Base-by-base conservation (phyloP, 2,797 vertebrate species). In the Brachyrhaphis roseni region DNA sequence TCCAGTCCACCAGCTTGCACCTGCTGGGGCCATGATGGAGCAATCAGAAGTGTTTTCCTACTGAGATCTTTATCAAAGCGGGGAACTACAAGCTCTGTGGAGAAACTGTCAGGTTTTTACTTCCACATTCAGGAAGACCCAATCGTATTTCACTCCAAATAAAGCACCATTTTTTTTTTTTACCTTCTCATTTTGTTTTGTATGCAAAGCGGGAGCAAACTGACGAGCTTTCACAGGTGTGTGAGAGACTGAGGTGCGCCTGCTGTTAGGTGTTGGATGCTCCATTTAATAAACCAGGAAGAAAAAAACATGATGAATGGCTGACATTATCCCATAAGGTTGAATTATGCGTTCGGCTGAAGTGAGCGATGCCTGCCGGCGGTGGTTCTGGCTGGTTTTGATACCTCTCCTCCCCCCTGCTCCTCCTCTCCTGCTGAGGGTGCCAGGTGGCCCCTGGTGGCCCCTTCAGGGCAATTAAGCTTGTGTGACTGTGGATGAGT, bases 361-460 rank as follows among this genome's bases (percentile, higher is more conserved):
- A 82, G 79, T 76, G 79, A 89, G 64, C 31, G 64, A 43, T 46
- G 86, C 90, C 90, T 85, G 62, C n/a, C 28, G 84, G 87, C 85
- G 23, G 74, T 5, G 64, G 73, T 78, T 89, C 13, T 89, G 86
- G 62, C 62, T 84, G 82, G 66, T 86, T 86, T 84, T 90, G 64
- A 88, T 90, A 78, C 78, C 74, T 77, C 41, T 2, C 46, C 28
- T 16, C 74, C 78, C 46, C 46, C 51, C 12, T 2, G 6, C 36
- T 57, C 74, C 36, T 68, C 68, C 76, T 80, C 88, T 81, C 87
- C 88, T 93, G 88, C 92, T 92, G 89, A 88, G 89, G 89, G 87
- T 84, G 89, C 88, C 91, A 94, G 92, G 94, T 91, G 90, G 91
- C 83, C 88, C 86, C 80, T 77, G 84, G 88, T 87, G 88, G 92